These are phyloP conservation scores for Drosophila pectinifera DNA, from an alignment of 1,140 invertebrate genomes.

Conservation along the genomic window DNA sequence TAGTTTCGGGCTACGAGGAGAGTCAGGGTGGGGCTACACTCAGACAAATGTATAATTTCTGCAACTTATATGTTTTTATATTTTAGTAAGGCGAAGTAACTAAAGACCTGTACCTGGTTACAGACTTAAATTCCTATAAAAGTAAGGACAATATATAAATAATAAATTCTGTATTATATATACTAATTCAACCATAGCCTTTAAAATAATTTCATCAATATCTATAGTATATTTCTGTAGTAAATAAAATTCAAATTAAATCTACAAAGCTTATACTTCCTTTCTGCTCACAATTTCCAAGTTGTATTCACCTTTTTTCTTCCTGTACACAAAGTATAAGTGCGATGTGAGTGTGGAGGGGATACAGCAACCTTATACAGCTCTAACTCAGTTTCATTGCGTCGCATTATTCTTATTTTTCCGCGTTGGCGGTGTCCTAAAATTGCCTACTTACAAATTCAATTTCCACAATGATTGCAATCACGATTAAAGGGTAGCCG, in stretches of 20 bases:
- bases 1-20: not conserved
- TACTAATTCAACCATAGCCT: too few relatives aligned
- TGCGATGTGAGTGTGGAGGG: not conserved
- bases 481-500: constrained; percentile 54
- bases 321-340: not conserved
- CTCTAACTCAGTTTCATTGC: constrained; percentile 69
- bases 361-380: constrained; percentile 4
- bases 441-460: constrained; percentile 80
- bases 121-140: too few relatives aligned
- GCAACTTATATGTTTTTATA: too few relatives aligned
- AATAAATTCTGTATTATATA: too few relatives aligned
- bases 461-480: constrained; percentile 80
- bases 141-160: too few relatives aligned
- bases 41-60: not conserved
- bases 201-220: too few relatives aligned
- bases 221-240: too few relatives aligned
- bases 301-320: not conserved
- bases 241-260: not conserved
- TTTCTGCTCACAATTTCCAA: too few relatives aligned
- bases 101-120: too few relatives aligned
- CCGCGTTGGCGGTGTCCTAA: constrained; percentile 35
- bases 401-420: constrained; percentile 71
- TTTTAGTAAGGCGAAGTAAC: too few relatives aligned
- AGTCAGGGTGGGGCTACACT: constrained; percentile 9
- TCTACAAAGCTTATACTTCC: too few relatives aligned